A percentile compares a stretch with the other conserved stretches of the same genome.
Conservation (phyloP, 1,140 invertebrate species). For the Choristoneura fumiferana region DNA sequence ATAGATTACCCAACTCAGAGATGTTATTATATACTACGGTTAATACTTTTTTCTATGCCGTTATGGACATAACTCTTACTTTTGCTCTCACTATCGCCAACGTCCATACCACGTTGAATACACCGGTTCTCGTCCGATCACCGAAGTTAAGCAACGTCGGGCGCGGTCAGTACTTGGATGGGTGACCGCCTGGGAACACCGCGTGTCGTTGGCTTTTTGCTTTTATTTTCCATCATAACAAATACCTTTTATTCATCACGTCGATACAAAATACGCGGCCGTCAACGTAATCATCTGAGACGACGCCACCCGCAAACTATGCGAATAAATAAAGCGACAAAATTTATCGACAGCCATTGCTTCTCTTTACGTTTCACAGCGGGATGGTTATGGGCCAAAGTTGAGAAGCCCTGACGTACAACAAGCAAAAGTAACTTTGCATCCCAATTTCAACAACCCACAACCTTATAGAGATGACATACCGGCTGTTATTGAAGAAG, state of each 20-base stretch:
- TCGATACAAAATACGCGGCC: slow-evolving; percentile 8
- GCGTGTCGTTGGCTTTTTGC: background rate
- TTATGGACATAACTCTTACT: background rate
- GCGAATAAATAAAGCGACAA: slow-evolving; percentile 29
- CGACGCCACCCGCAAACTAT: slow-evolving; percentile 23
- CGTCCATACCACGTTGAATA: slow-evolving; percentile 6
- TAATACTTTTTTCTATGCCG: too few relatives aligned
- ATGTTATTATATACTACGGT: too few relatives aligned
- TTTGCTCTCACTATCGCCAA: background rate
- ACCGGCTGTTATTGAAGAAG: slow-evolving; percentile 25
- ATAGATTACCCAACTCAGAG: too few relatives aligned
- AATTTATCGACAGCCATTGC: slow-evolving; percentile 63
- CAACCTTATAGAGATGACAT: slow-evolving; percentile 22
- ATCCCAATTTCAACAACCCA: slow-evolving; percentile 1
- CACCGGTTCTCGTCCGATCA: slow-evolving; percentile 3
- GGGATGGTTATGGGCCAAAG: slow-evolving; percentile 62
- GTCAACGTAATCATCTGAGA: slow-evolving; percentile 15
- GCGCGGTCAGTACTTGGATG: background rate
- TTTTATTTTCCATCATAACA: background rate
- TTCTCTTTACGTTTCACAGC: slow-evolving; percentile 64
- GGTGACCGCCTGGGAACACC: slow-evolving; percentile 6
- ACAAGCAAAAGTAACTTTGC: slow-evolving; percentile 33
- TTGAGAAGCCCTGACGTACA: slow-evolving; percentile 47
- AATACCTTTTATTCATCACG: background rate
- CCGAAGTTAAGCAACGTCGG: slow-evolving; percentile 9